Base-by-base conservation (phyloP, 2,113 vertebrate genomes). In the Empidonax traillii region DNA sequence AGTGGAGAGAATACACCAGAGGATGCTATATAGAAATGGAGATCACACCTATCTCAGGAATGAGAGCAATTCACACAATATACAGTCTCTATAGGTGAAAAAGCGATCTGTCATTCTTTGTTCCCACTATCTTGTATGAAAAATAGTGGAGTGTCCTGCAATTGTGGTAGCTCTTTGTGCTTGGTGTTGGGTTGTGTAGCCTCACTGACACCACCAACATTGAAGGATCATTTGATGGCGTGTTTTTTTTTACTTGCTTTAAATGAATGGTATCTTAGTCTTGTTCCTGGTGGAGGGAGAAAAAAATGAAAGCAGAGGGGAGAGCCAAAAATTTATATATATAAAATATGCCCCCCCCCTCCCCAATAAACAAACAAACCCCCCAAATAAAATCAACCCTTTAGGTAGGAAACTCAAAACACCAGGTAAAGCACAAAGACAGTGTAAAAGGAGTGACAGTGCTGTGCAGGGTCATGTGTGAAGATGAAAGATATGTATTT, bases 1-100 rank as follows among this genome's bases (percentile, higher is more conserved):
- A 78, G 47, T 1, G 0, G 49, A 69, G 37, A 41, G 31, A 52
- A 23, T 1, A 1, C 22, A 28, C 4, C 15, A n/a, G 44, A 28
- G 11, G 27, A 44, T 47, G 67, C 43, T n/a, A 3, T 44, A 6
- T 6, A 63, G 53, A 28, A 65, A 22, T 24, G 14, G 16, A 55
- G 19, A 23, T 47, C 56, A 52, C 41, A 66, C 12, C 33, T 41
- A 6, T 25, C 76, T 63, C 37, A 63, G 41, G 41, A 58, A 68
- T 25, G 35, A 65, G 49, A 63, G 46, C 44, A 80, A 21, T 37
- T 92, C 77, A 43, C 33, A 37, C 33, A 68, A 25, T 43, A 8
- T 59, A 13, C 9, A 7, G 14, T n/a, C 21, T 13, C 39, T 80
- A 4, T 33, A 37, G n/a, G 35, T 49, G 77, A 11, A 68, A 43